These are phyloP conservation scores for Drosophila tropicalis DNA, from an alignment of 1,140 invertebrate genomes.

Conservation along the genomic window DNA sequence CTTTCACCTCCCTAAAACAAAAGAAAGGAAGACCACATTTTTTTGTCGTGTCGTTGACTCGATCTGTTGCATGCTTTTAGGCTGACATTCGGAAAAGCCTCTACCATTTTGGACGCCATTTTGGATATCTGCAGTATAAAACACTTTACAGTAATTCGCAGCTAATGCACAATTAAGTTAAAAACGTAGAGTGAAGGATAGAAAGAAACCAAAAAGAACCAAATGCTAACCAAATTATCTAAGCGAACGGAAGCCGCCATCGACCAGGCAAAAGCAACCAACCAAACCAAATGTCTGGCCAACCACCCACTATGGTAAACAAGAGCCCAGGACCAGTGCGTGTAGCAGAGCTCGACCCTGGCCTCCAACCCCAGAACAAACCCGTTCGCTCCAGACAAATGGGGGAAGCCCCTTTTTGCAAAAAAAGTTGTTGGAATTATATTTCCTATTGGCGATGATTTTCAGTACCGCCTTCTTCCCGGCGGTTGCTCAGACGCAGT, in stretches of 20 bases:
- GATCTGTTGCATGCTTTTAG: slow-evolving; percentile 45
- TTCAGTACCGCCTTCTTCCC: slow-evolving; percentile 57
- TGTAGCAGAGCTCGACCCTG: slow-evolving; percentile 39
- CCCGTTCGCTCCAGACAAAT: neutral
- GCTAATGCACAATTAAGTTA: slow-evolving; percentile 78
- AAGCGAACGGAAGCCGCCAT: slow-evolving; percentile 50
- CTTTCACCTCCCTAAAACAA: too few species aligned
- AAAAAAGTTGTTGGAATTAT: slow-evolving; percentile 65
- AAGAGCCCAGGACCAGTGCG: slow-evolving; percentile 47
- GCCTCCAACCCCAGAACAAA: neutral
- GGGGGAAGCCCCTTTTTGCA: slow-evolving; percentile 13
- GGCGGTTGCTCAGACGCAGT: slow-evolving; percentile 73
- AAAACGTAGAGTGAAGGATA: slow-evolving; percentile 17
- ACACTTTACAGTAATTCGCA: slow-evolving; percentile 61
- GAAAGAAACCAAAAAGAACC: slow-evolving; percentile 31
- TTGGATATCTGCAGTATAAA: slow-evolving; percentile 38
- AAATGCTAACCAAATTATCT: slow-evolving; percentile 73
- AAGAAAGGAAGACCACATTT: too few species aligned
- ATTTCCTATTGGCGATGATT: slow-evolving; percentile 78
- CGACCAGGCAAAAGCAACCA: slow-evolving; percentile 15
- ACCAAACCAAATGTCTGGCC: slow-evolving; percentile 56
- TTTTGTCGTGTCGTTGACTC: neutral
- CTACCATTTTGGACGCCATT: slow-evolving; percentile 55
- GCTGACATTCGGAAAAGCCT: slow-evolving; percentile 18
- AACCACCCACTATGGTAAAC: slow-evolving; percentile 54